Evolutionary conservation across 1,140 invertebrate species (phyloP).

Genomic region (Ganaspis sp.): DNA sequence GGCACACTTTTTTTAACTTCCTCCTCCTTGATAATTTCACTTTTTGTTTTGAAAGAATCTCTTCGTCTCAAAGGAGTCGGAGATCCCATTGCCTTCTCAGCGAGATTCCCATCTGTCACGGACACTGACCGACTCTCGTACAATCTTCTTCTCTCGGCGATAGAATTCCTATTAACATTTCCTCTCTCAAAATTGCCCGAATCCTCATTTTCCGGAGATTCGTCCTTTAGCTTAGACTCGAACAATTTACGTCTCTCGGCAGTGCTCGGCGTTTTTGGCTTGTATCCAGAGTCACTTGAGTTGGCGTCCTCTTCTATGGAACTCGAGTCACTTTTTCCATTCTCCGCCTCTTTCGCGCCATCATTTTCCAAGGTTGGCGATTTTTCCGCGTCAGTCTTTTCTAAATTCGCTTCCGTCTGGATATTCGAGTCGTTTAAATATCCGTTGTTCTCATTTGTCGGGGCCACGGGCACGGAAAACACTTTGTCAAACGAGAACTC

Average conservation of each 20-base stretch:
- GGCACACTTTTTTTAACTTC: slow-evolving; percentile 77
- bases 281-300: slow-evolving; percentile 79
- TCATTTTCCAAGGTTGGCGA: slow-evolving; percentile 66
- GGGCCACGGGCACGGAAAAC: slow-evolving; percentile 85
- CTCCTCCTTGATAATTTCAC: slow-evolving; percentile 77
- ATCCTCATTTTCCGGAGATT: slow-evolving; percentile 73
- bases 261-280: slow-evolving; percentile 85
- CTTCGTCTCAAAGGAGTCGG: slow-evolving; percentile 82
- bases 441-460: slow-evolving; percentile 76
- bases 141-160: slow-evolving; percentile 85
- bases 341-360: slow-evolving; percentile 71
- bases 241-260: slow-evolving; percentile 84
- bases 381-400: slow-evolving; percentile 62
- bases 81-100: slow-evolving; percentile 81
- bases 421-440: slow-evolving; percentile 53
- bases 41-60: slow-evolving; percentile 79
- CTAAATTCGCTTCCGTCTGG: slow-evolving; percentile 49
- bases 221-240: slow-evolving; percentile 77
- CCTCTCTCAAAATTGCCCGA: slow-evolving; percentile 77
- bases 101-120: slow-evolving; percentile 77
- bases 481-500: slow-evolving; percentile 88
- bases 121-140: slow-evolving; percentile 84
- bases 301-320: slow-evolving; percentile 81
- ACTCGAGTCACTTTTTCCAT: slow-evolving; percentile 80
- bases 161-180: slow-evolving; percentile 81